Conservation (phyloP, 1,140 invertebrate genomes). For the Diorhabda sublineata region DNA sequence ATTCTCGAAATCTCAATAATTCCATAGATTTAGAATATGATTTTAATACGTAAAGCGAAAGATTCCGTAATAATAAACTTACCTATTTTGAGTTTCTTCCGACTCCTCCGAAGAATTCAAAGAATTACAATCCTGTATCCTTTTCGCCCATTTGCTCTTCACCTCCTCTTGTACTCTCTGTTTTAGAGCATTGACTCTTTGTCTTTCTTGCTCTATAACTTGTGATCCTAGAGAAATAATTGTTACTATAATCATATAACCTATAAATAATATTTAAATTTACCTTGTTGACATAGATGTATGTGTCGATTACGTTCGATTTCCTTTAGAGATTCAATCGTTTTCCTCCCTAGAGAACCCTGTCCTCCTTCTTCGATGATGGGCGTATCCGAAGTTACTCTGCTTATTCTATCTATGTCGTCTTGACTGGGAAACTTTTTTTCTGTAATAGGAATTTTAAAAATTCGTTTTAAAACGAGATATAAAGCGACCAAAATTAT, state of each 20-base stretch:
- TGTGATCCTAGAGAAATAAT: conserved; percentile 64
- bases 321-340: conserved; percentile 84
- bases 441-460: conserved; percentile 16
- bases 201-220: conserved; percentile 86
- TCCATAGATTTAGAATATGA: background rate
- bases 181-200: conserved; percentile 81
- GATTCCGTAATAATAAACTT: conserved; percentile 16
- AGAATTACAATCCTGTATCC: conserved; percentile 64
- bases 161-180: conserved; percentile 84
- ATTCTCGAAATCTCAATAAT: background rate
- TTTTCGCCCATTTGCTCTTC: conserved; percentile 76
- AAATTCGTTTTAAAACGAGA: no score
- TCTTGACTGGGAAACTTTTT: conserved; percentile 64
- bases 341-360: conserved; percentile 69
- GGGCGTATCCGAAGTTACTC: conserved; percentile 76
- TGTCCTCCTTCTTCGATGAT: conserved; percentile 48
- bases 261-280: conserved; percentile 7
- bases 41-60: background rate
- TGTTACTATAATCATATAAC: background rate
- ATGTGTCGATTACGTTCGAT: conserved; percentile 83
- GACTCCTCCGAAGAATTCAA: conserved; percentile 57
- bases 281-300: conserved; percentile 87
- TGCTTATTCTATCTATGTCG: conserved; percentile 81
- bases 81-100: conserved; percentile 33
- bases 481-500: no score